Evolutionary conservation across 1,140 invertebrate species (phyloP), one percentile per base, ranked within the genome.

Genomic region (Megalopta genalis): DNA sequence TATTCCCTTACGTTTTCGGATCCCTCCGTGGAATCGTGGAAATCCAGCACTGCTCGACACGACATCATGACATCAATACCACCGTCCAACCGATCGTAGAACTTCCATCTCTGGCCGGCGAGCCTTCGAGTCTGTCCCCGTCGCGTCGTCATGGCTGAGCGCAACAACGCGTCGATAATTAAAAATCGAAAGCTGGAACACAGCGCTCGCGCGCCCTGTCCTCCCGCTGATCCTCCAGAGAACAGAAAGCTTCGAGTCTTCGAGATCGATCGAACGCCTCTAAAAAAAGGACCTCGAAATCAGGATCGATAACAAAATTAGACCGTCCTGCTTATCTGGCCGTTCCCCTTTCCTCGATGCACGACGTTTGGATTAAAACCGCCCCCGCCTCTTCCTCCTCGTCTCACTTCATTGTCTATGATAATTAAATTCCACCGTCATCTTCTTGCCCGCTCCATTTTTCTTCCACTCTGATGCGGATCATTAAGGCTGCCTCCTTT

Each of bases 1-100:
- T 79, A 79, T 79, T 66, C 52, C 42, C 77, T 66, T 79, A 79
- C 69, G 69, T 73, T 65, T 16, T 52, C 8, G 62, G 63, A 65
- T 73, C 62, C 69, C 52, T 72, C 65, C 6, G 60, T 32, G 32
- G 49, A 65, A 60, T 69, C 57, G 46, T 67, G 63, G 46, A 67
- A 3, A 64, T 23, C 23, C 14, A 49, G 46, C 8, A 49, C 42
- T 9, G 52, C 65, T 69, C 57, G 57, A 75, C 21, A 68, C 62
- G 25, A 74, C n/a, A 69, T 80, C 73, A 23, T 49, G 25, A 74
- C n/a, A 69, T 80, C 73, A 23, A 65, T n/a, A 71, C 23, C 72
- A 76, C 72, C 25, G 64, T 63, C 72, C 64, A 80, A 64, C 72
- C 78, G 42, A 63, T 67, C 42, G 32, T 49, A 7, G 3, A 12